Conservation (phyloP, 2,797 vertebrate species). For the Gymnopithys bicolor region DNA sequence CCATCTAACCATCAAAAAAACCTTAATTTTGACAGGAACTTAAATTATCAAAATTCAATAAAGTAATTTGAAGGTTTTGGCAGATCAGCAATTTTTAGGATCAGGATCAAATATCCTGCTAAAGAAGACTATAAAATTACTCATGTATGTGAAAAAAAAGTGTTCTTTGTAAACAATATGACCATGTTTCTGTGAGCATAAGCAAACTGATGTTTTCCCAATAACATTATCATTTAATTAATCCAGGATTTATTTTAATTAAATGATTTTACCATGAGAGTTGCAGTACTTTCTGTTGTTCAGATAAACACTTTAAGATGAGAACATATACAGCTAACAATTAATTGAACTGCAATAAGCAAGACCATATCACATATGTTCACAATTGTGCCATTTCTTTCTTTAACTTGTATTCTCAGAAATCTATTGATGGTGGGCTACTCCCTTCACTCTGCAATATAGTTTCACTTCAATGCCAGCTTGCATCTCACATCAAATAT, state of each 20-base stretch:
- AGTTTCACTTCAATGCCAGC: not conserved
- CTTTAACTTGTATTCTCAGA: not conserved
- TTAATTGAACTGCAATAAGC: not conserved
- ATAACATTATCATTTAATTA: not conserved
- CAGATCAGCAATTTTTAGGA: not conserved
- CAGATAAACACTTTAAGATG: not conserved
- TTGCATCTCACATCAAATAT: not conserved
- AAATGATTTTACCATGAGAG: not conserved
- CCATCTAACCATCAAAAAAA: not conserved
- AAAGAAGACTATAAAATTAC: not conserved
- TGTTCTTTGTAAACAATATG: not conserved
- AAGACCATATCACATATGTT: not conserved
- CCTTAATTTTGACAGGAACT: not conserved
- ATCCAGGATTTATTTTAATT: not conserved
- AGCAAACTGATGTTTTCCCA: not conserved
- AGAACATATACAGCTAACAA: not conserved
- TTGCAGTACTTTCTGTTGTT: not conserved
- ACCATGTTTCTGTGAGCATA: not conserved
- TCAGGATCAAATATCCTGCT: not conserved
- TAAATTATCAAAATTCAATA: not conserved
- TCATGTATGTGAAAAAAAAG: not conserved
- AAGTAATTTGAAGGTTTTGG: not conserved
- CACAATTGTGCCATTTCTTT: not conserved
- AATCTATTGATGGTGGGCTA: not conserved
- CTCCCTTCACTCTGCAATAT: not conserved